phyloP scores from a whole-genome alignment of 1,140 invertebrate genomes.

The Marisa cornuarietis region DNA sequence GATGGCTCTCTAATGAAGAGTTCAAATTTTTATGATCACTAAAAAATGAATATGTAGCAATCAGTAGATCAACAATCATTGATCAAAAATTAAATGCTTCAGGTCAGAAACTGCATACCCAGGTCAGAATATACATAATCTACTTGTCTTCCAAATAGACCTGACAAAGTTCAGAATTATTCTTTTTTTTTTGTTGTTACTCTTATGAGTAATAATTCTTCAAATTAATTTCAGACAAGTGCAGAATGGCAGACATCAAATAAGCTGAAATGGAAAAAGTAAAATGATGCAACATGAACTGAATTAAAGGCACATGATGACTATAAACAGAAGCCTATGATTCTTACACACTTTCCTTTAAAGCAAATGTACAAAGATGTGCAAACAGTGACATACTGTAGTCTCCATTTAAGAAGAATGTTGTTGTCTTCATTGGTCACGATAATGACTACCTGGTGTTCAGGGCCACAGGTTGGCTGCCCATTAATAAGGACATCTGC shows the following conservation, averaged over 20 bases:
- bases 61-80: no score
- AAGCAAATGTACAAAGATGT: background rate
- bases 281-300: background rate
- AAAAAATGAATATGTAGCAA: no score
- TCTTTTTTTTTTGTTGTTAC: background rate
- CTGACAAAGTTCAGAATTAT: background rate
- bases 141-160: background rate
- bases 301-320: background rate
- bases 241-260: background rate
- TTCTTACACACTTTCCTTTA: background rate
- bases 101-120: background rate
- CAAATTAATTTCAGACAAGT: no score
- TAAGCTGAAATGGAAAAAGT: background rate
- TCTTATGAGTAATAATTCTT: no score
- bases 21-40: no score
- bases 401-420: slow-evolving; percentile 60
- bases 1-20: no score
- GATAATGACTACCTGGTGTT: slow-evolving; percentile 61
- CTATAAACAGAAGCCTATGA: background rate
- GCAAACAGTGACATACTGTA: slow-evolving; percentile 51
- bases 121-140: background rate
- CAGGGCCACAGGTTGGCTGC: slow-evolving; percentile 22
- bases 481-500: slow-evolving; percentile 22
- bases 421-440: slow-evolving; percentile 65
- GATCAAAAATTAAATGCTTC: no score